Percentiles rank a stretch among this genome's conserved stretches.
These are phyloP conservation scores for Oreochromis niloticus DNA, from an alignment of 2,113 vertebrate genomes.

Conservation along the genomic window DNA sequence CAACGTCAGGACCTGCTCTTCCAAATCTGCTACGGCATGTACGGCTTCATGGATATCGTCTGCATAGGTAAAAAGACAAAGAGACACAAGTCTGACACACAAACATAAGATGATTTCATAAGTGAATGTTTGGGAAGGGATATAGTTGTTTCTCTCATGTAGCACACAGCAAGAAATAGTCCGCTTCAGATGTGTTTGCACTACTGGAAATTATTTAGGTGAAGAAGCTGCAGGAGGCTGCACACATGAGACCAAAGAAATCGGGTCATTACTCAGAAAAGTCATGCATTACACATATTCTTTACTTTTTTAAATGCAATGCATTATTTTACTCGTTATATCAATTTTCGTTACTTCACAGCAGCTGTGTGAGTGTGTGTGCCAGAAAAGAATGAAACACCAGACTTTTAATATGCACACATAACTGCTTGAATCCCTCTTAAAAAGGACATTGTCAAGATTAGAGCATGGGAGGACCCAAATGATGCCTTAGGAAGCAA, in stretches of 20 bases:
- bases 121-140: background rate
- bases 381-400: background rate
- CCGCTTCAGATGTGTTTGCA: background rate
- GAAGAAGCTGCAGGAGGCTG: background rate
- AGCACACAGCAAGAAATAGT: background rate
- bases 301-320: background rate
- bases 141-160: background rate
- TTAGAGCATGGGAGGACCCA: background rate
- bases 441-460: background rate
- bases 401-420: background rate
- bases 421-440: background rate
- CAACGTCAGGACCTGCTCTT: constrained; percentile 93
- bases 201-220: background rate
- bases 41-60: constrained; percentile 95
- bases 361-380: background rate
- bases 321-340: background rate
- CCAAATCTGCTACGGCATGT: constrained; percentile 97
- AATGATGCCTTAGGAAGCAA: background rate
- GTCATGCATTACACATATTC: background rate
- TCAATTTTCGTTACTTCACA: accelerated
- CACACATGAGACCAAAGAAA: background rate
- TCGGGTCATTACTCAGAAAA: background rate
- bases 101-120: background rate
- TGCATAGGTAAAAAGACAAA: constrained; percentile 82
- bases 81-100: background rate